Percentiles rank a stretch among this genome's conserved stretches.
Evolutionary conservation across 2,113 vertebrate species (phyloP).

Genomic region (Geococcyx californianus): DNA sequence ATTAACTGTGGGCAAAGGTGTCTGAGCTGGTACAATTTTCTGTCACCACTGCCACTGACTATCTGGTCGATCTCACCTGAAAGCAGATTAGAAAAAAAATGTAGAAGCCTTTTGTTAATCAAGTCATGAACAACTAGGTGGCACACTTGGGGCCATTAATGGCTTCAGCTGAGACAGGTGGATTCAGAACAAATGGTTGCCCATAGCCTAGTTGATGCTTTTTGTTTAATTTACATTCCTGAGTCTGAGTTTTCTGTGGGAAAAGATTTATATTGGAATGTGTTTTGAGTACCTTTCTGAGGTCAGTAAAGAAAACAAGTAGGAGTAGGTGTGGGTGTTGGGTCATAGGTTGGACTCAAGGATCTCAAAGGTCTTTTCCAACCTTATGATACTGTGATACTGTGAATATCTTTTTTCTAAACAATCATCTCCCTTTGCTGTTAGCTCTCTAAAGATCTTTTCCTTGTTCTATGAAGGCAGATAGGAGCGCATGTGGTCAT

Average conservation of each 20-base stretch:
- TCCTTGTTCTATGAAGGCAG: neutral
- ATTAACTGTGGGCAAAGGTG: neutral
- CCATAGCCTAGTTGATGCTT: neutral
- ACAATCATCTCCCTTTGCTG: neutral
- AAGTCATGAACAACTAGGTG: neutral
- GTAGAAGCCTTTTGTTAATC: neutral
- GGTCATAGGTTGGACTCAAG: no score
- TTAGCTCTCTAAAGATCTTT: neutral
- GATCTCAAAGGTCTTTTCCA: no score
- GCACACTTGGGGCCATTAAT: neutral
- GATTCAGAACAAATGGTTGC: neutral
- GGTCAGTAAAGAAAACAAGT: neutral
- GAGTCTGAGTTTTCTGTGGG: neutral
- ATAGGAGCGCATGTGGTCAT: neutral
- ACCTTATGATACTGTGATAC: no score
- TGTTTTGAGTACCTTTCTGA: neutral
- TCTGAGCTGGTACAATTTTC: neutral
- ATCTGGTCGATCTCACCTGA: neutral
- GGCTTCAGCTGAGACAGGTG: neutral
- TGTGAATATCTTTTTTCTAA: neutral
- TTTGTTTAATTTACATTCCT: neutral
- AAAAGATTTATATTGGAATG: neutral
- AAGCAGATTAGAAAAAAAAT: neutral
- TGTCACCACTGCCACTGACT: neutral
- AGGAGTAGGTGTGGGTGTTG: no score